phyloP scores from a whole-genome alignment of 2,888 invertebrate genomes.

The Cantharis flavilabris region DNA sequence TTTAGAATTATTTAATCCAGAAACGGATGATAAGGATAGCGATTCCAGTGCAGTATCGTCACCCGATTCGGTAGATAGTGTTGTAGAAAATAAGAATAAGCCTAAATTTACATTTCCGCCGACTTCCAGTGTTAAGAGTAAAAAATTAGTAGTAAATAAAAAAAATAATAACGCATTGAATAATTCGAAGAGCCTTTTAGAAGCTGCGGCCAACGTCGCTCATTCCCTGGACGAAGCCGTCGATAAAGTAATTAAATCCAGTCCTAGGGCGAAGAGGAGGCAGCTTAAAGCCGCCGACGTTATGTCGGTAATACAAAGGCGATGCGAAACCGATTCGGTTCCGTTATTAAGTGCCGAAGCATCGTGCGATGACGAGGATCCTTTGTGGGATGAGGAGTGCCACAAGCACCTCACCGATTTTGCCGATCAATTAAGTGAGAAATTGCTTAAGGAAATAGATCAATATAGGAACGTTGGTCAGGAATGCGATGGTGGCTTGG shows the following conservation, averaged over 20 bases:
- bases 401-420: slow-evolving; percentile 76
- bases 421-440: slow-evolving; percentile 81
- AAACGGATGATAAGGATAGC: slow-evolving; percentile 88
- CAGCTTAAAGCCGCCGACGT: slow-evolving; percentile 60
- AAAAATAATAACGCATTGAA: neutral
- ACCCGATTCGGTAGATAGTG: slow-evolving; percentile 85
- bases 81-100: slow-evolving; percentile 46
- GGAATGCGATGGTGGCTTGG: slow-evolving; percentile 57
- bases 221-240: slow-evolving; percentile 71
- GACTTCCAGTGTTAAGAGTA: neutral
- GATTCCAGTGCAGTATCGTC: slow-evolving; percentile 88
- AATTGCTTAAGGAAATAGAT: slow-evolving; percentile 78
- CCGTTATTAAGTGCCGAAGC: slow-evolving; percentile 42
- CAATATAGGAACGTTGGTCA: slow-evolving; percentile 59
- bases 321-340: slow-evolving; percentile 40
- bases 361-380: slow-evolving; percentile 12
- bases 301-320: slow-evolving; percentile 42
- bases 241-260: slow-evolving; percentile 68
- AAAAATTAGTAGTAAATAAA: slow-evolving; percentile 10
- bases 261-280: slow-evolving; percentile 61
- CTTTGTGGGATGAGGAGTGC: slow-evolving; percentile 66
- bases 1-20: slow-evolving; percentile 86
- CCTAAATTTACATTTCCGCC: slow-evolving; percentile 33
- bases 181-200: slow-evolving; percentile 60
- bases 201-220: slow-evolving; percentile 69